Evolutionary conservation across 2,888 invertebrate genomes (phyloP), one percentile per base, ranked within the genome.

Genomic region (Noctua janthina): DNA sequence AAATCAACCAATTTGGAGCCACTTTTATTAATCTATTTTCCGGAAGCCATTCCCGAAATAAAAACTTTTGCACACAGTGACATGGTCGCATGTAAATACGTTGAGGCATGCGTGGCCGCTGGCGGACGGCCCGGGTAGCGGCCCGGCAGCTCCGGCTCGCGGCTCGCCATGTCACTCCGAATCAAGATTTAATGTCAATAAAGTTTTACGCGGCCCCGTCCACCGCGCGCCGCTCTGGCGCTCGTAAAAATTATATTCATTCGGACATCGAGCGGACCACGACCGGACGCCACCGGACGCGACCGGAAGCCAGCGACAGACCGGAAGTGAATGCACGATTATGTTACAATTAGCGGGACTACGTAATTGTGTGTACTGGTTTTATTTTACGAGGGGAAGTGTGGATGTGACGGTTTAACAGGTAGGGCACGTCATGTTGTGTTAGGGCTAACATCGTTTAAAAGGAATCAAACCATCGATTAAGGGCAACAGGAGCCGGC

Each of bases 151-250:
- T 59, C 77, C 69, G 59, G 70, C n/a, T 54, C 85, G 78, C 77
- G 79, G 62, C 62, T 17, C 64, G 62, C 76, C 84, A 67, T 85
- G 85, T 86, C 90, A 82, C 82, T 81, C 79, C 77, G 86, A 89
- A 92, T 91, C 91, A 91, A 90, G 90, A 91, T 93, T 92, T 91
- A 92, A 91, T 90, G 90, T 88, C 92, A 90, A 91, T 93, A 93
- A 93, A 92, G 88, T 90, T 91, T 89, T 69, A 92, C 87, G 89
- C 87, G 78, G 71, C 74, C 66, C n/a, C 35, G 56, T 62, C 49
- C 75, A 66, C 66, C 76, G 79, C 13, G 15, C 70, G 35, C 54
- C 56, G 71, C 51, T 64, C 77, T 66, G 67, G 43, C 73, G 87
- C 83, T 90, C 91, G 89, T 91, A 88, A 91, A 92, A 91, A 89